A percentile compares a stretch with the other conserved stretches of the same genome.
Conservation (phyloP, 1,140 invertebrate genomes). For the Drosophila bocqueti region DNA sequence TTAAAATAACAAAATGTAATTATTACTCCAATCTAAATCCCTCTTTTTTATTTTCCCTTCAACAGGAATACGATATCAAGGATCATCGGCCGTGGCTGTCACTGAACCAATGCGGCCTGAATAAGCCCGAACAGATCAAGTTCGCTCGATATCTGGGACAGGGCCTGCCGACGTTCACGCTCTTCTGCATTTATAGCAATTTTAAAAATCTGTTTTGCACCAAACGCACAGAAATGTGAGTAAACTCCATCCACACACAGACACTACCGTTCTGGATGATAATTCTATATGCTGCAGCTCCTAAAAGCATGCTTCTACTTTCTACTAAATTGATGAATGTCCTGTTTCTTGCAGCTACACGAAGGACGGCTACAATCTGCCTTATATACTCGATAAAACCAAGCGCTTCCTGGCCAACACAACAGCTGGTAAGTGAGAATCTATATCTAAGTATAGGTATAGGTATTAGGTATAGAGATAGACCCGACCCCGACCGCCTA, state of each 20-base stretch:
- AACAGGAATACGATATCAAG: constrained; percentile 81
- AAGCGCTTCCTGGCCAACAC: constrained; percentile 84
- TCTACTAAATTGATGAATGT: constrained; percentile 20
- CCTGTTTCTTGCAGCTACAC: constrained; percentile 66
- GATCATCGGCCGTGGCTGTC: constrained; percentile 84
- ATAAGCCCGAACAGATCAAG: constrained; percentile 84
- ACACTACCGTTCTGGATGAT: constrained; percentile 6
- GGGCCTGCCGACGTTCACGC: constrained; percentile 83
- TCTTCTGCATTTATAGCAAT: constrained; percentile 85
- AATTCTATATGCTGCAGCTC: constrained; percentile 27
- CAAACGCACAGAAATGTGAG: constrained; percentile 85
- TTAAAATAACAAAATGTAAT: neutral
- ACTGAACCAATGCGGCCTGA: constrained; percentile 80
- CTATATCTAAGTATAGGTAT: constrained; percentile 37
- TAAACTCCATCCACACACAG: neutral
- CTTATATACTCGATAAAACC: constrained; percentile 85
- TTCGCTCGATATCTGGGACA: constrained; percentile 84
- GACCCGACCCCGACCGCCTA: neutral
- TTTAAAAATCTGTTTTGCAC: constrained; percentile 85
- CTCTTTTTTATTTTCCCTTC: neutral
- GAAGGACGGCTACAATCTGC: constrained; percentile 85
- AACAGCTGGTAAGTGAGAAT: constrained; percentile 79
- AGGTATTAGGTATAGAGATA: constrained; percentile 23
- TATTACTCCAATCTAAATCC: neutral
- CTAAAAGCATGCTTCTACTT: constrained; percentile 41